Percentiles rank a stretch among this genome's conserved stretches.
phyloP scores from a whole-genome alignment of 2,113 vertebrate genomes.

The Stomatorhinus ivindoensis region DNA sequence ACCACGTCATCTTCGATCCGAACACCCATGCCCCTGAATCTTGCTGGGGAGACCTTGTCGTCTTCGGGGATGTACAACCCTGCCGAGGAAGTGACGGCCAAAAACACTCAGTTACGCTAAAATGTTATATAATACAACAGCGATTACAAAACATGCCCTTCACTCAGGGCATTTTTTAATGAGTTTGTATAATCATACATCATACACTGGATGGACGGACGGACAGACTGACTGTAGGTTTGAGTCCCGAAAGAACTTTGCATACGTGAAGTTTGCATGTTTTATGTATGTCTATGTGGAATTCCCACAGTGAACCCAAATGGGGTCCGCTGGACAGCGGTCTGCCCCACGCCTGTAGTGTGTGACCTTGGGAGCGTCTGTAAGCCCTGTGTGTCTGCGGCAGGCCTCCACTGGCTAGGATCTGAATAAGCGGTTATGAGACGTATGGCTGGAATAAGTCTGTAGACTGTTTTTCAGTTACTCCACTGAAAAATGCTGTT shows the following conservation, averaged over 20 bases:
- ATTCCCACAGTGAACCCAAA: background rate
- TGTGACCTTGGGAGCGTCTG: background rate
- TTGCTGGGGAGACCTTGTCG: conserved; percentile 58
- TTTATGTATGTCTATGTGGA: background rate
- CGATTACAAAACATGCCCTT: background rate
- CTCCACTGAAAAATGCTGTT: background rate
- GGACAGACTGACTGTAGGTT: background rate
- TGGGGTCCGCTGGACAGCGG: background rate
- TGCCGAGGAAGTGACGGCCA: conserved; percentile 30
- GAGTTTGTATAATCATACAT: background rate
- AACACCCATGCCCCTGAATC: conserved; percentile 79
- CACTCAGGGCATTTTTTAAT: background rate
- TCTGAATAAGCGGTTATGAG: background rate
- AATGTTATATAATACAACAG: background rate
- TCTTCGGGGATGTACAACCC: conserved; percentile 83
- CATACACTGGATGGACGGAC: background rate
- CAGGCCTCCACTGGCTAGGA: background rate
- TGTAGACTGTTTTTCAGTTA: background rate
- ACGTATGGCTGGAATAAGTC: background rate
- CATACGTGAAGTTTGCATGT: background rate
- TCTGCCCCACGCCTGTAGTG: background rate
- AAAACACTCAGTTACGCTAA: background rate
- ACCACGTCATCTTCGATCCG: conserved; percentile 91
- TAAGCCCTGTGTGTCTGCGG: background rate
- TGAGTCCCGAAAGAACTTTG: background rate